Evolutionary conservation across 2,797 vertebrate species (phyloP).

Genomic region (Dermochelys coriacea): DNA sequence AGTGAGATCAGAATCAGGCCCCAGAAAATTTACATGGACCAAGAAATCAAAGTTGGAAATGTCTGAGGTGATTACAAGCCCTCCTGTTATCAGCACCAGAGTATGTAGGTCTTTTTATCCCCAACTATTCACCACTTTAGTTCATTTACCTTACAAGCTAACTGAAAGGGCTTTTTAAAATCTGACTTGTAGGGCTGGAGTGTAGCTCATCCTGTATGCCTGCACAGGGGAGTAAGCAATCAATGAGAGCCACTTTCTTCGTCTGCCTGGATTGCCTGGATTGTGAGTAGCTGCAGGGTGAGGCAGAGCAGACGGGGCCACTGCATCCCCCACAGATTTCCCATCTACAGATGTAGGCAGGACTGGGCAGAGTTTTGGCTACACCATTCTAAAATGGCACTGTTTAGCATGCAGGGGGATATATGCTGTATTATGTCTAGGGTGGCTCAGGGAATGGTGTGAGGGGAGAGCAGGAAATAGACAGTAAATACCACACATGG

Average conservation of each 20-base stretch:
- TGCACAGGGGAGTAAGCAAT: neutral
- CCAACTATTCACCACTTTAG: neutral
- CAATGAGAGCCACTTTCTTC: no score
- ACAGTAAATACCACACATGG: neutral
- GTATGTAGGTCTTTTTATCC: neutral
- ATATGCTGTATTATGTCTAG: neutral
- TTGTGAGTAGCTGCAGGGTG: neutral
- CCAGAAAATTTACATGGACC: neutral
- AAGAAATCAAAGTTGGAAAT: neutral
- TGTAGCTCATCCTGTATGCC: neutral
- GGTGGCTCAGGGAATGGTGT: neutral
- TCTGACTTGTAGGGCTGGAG: neutral
- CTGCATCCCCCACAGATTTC: neutral
- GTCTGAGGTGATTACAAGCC: neutral
- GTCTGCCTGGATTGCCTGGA: neutral
- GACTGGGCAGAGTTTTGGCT: neutral
- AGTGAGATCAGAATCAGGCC: neutral
- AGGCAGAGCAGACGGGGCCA: neutral
- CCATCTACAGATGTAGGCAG: neutral
- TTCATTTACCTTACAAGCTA: neutral
- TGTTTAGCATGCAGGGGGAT: neutral
- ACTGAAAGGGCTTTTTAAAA: neutral
- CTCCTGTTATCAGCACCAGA: neutral
- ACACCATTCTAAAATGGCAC: neutral
- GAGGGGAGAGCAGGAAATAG: neutral